Percentiles rank a stretch among this genome's conserved stretches.
Conservation (phyloP, 2,888 invertebrate species). For the Torymus auratus region DNA sequence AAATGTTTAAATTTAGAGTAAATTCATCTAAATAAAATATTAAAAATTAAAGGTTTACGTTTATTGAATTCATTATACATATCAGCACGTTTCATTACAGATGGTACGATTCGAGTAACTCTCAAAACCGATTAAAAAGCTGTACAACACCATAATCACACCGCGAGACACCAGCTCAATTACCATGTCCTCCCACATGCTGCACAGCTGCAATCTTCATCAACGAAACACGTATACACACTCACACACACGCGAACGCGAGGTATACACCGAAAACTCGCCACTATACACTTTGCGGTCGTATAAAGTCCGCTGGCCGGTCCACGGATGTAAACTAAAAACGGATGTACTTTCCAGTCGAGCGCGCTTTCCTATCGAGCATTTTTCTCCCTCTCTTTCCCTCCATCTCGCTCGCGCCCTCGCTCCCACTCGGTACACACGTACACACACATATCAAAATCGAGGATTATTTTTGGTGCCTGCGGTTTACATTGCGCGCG, state of each 20-base stretch:
- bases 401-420: slow-evolving; percentile 35
- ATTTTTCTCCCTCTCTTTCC: slow-evolving; percentile 27
- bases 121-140: too few relatives aligned
- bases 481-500: slow-evolving; percentile 57
- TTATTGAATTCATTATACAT: too few relatives aligned
- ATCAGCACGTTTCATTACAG: too few relatives aligned
- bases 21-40: too few relatives aligned
- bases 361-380: slow-evolving; percentile 34
- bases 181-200: slow-evolving; percentile 61
- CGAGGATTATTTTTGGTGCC: slow-evolving; percentile 61
- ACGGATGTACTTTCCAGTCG: slow-evolving; percentile 39
- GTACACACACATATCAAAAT: slow-evolving; percentile 57
- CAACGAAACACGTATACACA: background rate
- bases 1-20: too few relatives aligned
- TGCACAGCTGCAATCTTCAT: background rate
- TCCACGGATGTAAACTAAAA: slow-evolving; percentile 52
- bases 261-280: background rate
- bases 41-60: too few relatives aligned
- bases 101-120: too few relatives aligned
- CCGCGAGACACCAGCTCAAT: slow-evolving; percentile 14
- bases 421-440: slow-evolving; percentile 39
- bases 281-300: slow-evolving; percentile 16
- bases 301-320: slow-evolving; percentile 9
- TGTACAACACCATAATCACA: too few relatives aligned
- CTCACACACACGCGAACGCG: too few relatives aligned